phyloP scores from a whole-genome alignment of 2,888 invertebrate genomes.

The Nebria brevicollis region DNA sequence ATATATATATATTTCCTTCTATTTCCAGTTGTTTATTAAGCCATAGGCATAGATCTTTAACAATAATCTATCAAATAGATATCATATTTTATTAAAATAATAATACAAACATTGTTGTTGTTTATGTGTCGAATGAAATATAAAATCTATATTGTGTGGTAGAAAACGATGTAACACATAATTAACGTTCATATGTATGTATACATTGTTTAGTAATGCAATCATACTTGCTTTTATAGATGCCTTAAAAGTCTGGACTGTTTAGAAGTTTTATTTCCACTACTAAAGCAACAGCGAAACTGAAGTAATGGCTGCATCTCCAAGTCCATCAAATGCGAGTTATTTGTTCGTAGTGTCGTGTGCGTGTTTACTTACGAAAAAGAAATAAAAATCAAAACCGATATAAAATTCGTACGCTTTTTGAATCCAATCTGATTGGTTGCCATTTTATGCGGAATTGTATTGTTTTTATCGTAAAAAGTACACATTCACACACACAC shows the following conservation, averaged over 20 bases:
- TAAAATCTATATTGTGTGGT: background rate
- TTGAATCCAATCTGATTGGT: conserved; percentile 35
- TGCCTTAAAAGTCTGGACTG: background rate
- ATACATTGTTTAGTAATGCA: background rate
- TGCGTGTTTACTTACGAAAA: too few species aligned
- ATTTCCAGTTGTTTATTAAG: too few species aligned
- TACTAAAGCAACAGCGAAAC: background rate
- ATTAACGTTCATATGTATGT: background rate
- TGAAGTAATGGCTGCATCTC: background rate
- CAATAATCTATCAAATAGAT: too few species aligned
- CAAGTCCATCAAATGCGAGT: too few species aligned
- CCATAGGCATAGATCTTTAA: too few species aligned
- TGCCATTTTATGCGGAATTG: conserved; percentile 28
- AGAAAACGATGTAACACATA: background rate
- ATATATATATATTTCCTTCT: too few species aligned
- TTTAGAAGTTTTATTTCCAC: background rate
- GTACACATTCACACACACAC: background rate
- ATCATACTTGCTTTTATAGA: background rate
- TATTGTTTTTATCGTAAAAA: conserved; percentile 24
- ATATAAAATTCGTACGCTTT: conserved; percentile 25
- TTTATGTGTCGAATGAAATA: background rate
- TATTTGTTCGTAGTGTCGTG: too few species aligned
- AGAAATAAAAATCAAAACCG: background rate
- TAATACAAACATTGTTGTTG: too few species aligned
- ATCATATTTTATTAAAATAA: too few species aligned